Base-by-base conservation (phyloP, 2,113 vertebrate genomes). In the Podarcis cretensis region DNA sequence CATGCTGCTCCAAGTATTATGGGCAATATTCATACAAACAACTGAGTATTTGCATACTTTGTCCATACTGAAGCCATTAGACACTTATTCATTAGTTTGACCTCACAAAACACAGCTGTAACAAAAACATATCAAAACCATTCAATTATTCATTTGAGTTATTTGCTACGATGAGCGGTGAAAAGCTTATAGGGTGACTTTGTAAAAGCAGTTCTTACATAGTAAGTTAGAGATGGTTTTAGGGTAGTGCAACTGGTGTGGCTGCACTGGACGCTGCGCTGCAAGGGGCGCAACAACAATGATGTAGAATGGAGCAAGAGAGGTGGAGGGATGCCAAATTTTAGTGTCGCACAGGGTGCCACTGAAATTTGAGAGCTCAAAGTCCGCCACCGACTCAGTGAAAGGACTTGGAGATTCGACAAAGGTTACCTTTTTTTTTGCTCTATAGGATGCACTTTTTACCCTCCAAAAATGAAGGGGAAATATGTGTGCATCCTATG, bases 331-430 rank as follows among this genome's bases (percentile, higher is more conserved):
- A 10, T 54, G 48, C 48, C 48, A 54, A 54, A 54, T 54, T 54
- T 54, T 54, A 12, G 48, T 54, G 48, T 54, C 10, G 2, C 48
- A 54, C 48, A 54, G 10, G 48, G 10, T 10, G 10, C 2, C 9
- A 9, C 48, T 54, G 48, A 54, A 54, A 54, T 54, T 54, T 54
- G 10, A 54, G 48, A 10, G 48, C 48, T 48, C 48, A 48, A 48
- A 48, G 48, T 48, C 48, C 48, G 2, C 48, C 9, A 10, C 48
- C 48, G 87, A 92, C 92, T 54, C 68, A 91, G 83, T 87, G 25
- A 82, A 91, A 85, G 78, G 93, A 91, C 87, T 93, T 90, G 89
- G 92, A 92, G 89, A 89, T 93, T 90, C 92, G 89, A 87, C 89
- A 92, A 92, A 93, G 91, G 88, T 8, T 81, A 90, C 35, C 35